phyloP scores from a whole-genome alignment of 2,888 invertebrate species.

The Cinara cedri region DNA sequence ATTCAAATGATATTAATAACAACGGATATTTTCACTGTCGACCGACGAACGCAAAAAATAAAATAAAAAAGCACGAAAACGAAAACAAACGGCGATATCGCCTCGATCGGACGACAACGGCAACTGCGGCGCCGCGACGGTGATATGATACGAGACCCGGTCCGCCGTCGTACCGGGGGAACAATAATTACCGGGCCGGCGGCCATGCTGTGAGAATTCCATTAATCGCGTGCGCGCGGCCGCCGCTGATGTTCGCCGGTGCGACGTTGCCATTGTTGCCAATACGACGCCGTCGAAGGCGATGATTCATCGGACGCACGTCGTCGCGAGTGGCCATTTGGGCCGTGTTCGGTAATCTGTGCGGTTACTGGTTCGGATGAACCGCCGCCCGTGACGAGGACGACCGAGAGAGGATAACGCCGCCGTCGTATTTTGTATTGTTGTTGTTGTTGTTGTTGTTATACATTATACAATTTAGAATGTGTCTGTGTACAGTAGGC shows the following conservation, averaged over 20 bases:
- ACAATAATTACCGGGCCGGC: conserved; percentile 55
- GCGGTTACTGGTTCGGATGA: neutral
- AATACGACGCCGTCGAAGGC: neutral
- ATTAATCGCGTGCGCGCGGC: conserved; percentile 27
- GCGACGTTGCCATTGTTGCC: conserved; percentile 32
- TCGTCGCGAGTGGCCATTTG: neutral
- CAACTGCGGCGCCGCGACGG: conserved; percentile 5
- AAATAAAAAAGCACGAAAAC: neutral
- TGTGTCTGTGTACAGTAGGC: too few relatives aligned
- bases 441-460: too few relatives aligned
- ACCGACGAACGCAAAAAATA: too few relatives aligned
- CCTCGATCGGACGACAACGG: conserved; percentile 13
- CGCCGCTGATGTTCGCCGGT: neutral
- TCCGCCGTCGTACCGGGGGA: neutral
- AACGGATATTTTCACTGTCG: neutral
- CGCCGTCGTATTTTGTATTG: neutral
- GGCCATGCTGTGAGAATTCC: conserved; percentile 55
- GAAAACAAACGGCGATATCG: conserved; percentile 7
- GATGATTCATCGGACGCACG: conserved; percentile 3
- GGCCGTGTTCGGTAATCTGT: too few relatives aligned
- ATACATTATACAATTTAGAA: too few relatives aligned
- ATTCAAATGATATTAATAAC: too few relatives aligned
- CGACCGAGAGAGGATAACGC: too few relatives aligned
- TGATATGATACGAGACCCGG: neutral
- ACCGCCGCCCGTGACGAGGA: too few relatives aligned